Evolutionary conservation across 1,140 invertebrate genomes (phyloP), one percentile per base, ranked within the genome.

Genomic region (Drosophila sucinea): DNA sequence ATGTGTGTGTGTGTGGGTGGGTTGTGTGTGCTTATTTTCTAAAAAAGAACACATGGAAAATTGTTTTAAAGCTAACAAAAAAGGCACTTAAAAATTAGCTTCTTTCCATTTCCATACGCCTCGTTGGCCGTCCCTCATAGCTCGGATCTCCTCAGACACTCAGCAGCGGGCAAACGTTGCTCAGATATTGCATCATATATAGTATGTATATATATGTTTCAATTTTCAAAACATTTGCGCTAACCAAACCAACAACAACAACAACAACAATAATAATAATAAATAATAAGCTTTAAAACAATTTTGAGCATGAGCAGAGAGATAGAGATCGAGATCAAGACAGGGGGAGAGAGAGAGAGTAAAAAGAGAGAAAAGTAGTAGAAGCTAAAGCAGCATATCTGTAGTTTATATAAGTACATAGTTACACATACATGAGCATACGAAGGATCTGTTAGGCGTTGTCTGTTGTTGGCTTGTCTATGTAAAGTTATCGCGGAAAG

Each of bases 281-380:
- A 72, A 44, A 70, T 33, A 60, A 17, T 7, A 73, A 84, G 81
- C 86, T 90, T 90, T 85, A 90, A 90, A 90, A 90, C 79, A 90
- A 90, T 90, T 90, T 90, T 85, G 81, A 79, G 78, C 51, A 74
- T 47, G 33, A 66, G 30, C 58, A 41, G 2, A 33, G 4, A 58
- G 25, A 41, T 41, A 25, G 5, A 33, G 6, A 11, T 7, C 23
- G 32, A 58, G 7, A 29, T 17, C 25, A 17, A 27, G 27, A 41
- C 5, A n/a, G 35, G 29, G 17, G 25, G 6, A 35, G 60, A 51
- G 23, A 51, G 7, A 51, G 23, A 47, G 44, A 8, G 23, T 10
- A 11, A 4, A 25, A 11, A 30, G 1, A 38, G n/a, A 35, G 60
- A 51, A n/a, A 51, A 8, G 44, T 27, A 25, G 44, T 27, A 25